Base-by-base conservation (phyloP, 2,888 invertebrate genomes). In the Harpalus rubripes region DNA sequence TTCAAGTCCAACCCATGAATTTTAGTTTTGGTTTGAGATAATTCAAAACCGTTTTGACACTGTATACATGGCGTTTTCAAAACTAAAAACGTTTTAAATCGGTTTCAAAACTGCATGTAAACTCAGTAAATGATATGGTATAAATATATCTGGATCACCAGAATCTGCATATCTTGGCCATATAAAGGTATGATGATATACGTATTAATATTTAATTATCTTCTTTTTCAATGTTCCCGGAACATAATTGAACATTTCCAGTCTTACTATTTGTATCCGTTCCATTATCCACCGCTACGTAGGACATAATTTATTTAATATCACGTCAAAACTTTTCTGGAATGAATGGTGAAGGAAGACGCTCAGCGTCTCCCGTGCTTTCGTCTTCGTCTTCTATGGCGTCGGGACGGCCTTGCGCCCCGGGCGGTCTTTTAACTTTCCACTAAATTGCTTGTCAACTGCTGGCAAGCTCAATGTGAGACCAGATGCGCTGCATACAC, bases 251-350 rank as follows among this genome's bases (percentile, higher is more conserved):
- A 52, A 52, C 22, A 61, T 61, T 61, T 56, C n/a, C 56, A 56
- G 12, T n/a, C 56, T 56, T 56, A 15, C 18, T 8, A 12, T 6
- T 18, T 22, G 26, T 52, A 22, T 44, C 41, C 52, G 16, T 8
- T 74, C 74, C 74, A 16, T 52, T 16, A 18, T 22, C 44, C 22
- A 16, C 10, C 18, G n/a, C 44, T 18, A 68, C 56, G 52, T 68
- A 81, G 58, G 83, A 83, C 83, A 76, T 83, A 83, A 83, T 83
- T 83, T 83, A 83, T 83, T 83, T 83, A 83, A 83, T 76, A 61
- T 68, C 68, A 81, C 61, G 83, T 83, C 83, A 72, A 76, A 83
- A 83, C 74, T 83, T 83, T 83, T 39, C 61, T 81, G 82, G 74
- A 44, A 74, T 83, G 83, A 76, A 58, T 58, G 16, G 39, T 16